phyloP scores from a whole-genome alignment of 2,113 vertebrate genomes.

The Triplophysa tibetana region DNA sequence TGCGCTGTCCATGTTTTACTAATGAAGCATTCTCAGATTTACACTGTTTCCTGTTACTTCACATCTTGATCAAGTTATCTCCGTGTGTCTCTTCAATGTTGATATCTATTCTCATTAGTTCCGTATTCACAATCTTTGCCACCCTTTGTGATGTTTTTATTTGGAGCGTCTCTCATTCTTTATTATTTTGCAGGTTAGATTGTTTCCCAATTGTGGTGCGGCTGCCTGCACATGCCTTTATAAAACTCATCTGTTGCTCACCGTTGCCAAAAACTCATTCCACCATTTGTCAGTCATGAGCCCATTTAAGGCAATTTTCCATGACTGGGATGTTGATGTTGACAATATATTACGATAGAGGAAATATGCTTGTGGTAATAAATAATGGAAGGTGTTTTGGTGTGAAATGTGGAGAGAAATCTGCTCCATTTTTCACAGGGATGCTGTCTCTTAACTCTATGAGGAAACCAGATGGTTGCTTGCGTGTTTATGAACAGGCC shows the following conservation, averaged over 20 bases:
- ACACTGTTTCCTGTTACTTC: background rate
- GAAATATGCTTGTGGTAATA: background rate
- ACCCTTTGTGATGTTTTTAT: background rate
- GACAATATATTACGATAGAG: background rate
- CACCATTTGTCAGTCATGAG: background rate
- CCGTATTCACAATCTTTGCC: background rate
- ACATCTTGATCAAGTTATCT: background rate
- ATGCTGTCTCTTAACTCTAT: background rate
- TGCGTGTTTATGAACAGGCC: background rate
- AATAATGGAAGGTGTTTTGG: background rate
- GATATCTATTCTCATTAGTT: background rate
- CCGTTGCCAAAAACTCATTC: constrained; percentile 6
- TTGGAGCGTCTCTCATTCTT: background rate
- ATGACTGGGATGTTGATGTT: background rate
- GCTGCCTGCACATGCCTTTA: constrained; percentile 11
- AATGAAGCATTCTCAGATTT: constrained; percentile 29
- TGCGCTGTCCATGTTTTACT: background rate
- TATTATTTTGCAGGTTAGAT: background rate
- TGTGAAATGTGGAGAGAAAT: constrained; percentile 8
- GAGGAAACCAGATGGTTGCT: background rate
- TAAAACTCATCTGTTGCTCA: background rate
- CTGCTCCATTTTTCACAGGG: background rate
- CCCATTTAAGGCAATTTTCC: background rate
- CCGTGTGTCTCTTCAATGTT: background rate
- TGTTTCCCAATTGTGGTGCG: background rate